These are phyloP conservation scores for Clivina fossor DNA, from an alignment of 2,888 invertebrate genomes.

Conservation along the genomic window DNA sequence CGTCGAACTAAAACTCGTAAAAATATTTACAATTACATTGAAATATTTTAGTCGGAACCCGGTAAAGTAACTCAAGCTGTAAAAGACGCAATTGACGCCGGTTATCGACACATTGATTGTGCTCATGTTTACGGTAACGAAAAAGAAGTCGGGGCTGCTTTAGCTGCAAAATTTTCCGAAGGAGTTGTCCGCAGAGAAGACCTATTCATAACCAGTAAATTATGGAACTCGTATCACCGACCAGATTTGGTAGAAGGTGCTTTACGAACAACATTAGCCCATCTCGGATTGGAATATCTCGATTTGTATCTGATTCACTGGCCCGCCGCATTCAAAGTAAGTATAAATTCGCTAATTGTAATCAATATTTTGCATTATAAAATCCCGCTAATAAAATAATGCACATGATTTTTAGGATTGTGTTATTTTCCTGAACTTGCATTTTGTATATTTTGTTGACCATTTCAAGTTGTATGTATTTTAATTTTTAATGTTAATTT, in stretches of 20 bases:
- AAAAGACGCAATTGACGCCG: slow-evolving; percentile 71
- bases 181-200: slow-evolving; percentile 70
- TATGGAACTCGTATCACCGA: slow-evolving; percentile 81
- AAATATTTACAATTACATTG: slow-evolving; percentile 15
- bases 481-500: too few species aligned
- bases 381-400: too few species aligned
- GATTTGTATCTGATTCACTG: slow-evolving; percentile 91
- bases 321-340: slow-evolving; percentile 82
- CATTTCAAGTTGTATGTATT: too few species aligned
- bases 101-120: slow-evolving; percentile 78
- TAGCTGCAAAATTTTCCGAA: slow-evolving; percentile 64
- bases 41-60: slow-evolving; percentile 60
- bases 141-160: slow-evolving; percentile 67
- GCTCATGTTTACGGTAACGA: slow-evolving; percentile 71
- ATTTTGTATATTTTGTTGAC: too few species aligned
- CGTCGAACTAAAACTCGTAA: too few species aligned
- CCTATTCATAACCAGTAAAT: slow-evolving; percentile 69
- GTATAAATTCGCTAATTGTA: too few species aligned
- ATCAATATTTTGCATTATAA: too few species aligned
- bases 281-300: slow-evolving; percentile 75
- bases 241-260: slow-evolving; percentile 74
- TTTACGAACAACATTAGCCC: slow-evolving; percentile 66
- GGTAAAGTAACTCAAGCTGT: slow-evolving; percentile 67
- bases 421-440: too few species aligned
- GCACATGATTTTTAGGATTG: too few species aligned